Base-by-base conservation (phyloP, 2,888 invertebrate species). In the Ecdyonurus torrentis region DNA sequence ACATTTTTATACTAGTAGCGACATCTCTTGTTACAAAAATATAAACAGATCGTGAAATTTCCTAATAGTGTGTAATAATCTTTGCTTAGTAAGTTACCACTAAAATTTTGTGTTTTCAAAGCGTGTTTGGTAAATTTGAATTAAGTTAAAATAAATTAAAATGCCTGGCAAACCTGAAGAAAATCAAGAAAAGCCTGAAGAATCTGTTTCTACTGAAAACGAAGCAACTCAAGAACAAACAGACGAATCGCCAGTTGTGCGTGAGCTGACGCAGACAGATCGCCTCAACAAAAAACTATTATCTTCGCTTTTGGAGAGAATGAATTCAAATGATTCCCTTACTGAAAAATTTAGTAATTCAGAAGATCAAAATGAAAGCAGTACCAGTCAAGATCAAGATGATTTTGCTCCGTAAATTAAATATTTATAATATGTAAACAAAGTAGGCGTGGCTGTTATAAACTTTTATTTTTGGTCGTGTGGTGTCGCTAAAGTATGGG, bases 271-370 rank as follows among this genome's bases (percentile, higher is more conserved):
- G 15, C 81, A 81, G 72, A 86, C 83, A 1, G 86, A 86, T 71
- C 80, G 78, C 66, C 69, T 86, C 64, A 86, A 86, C 71, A 85
- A 85, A 72, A 81, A 80, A 69, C 74, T 86, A 62, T 73, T 86
- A 60, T 77, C 81, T 63, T 83, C 84, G 0, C 76, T 85, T 64
- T 76, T 85, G 65, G 78, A 81, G 62, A 75, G 81, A 65, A 78
- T 86, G 74, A 83, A 83, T 50, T 25, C 63, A 15, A 63, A 59
- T 24, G 55, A 55, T 22, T n/a, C n/a, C 10, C 55, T 55, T n/a
- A 55, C 22, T 5, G 19, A 55, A 22, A 5, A n/a, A 10, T 55
- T 55, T 20, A 37, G 37, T 15, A 37, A 5, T 15, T 10, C 37
- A 37, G 37, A 37, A 37, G 37, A 37, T 37, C 37, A 37, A 37